These are phyloP conservation scores for Lapara coniferarum DNA, from an alignment of 2,888 invertebrate genomes.

Conservation along the genomic window DNA sequence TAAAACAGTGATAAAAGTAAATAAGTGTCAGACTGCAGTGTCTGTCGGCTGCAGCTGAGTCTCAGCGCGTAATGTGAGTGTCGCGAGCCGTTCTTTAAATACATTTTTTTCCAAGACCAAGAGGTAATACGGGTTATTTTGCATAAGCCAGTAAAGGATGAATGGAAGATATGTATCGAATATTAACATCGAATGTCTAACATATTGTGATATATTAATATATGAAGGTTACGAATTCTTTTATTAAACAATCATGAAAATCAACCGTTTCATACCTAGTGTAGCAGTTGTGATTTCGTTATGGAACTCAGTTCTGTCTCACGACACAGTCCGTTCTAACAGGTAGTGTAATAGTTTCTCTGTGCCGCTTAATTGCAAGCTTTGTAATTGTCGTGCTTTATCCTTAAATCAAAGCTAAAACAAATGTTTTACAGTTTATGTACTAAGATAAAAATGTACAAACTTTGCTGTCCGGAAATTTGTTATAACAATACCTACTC, in stretches of 20 bases:
- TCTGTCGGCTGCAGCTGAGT: background rate
- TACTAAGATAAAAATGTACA: background rate
- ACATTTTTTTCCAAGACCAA: constrained; percentile 5
- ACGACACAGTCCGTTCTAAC: too few relatives aligned
- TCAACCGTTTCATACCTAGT: too few relatives aligned
- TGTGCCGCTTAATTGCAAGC: too few relatives aligned
- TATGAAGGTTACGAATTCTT: too few relatives aligned
- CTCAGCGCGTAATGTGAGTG: background rate
- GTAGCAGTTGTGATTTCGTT: too few relatives aligned
- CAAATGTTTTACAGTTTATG: background rate
- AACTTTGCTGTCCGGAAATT: background rate
- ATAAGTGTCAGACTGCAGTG: background rate
- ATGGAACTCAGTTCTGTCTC: too few relatives aligned
- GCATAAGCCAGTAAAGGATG: background rate
- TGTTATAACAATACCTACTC: background rate
- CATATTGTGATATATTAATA: too few relatives aligned
- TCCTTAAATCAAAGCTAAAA: background rate
- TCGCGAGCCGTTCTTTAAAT: constrained; percentile 7
- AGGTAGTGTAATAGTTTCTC: too few relatives aligned
- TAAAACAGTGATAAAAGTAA: constrained; percentile 17
- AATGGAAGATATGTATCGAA: too few relatives aligned
- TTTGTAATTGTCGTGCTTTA: background rate
- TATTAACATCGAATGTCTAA: too few relatives aligned
- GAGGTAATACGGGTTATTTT: background rate
- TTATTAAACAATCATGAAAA: too few relatives aligned